Conservation (phyloP, 2,888 invertebrate species). For the Parochlus steinenii region DNA sequence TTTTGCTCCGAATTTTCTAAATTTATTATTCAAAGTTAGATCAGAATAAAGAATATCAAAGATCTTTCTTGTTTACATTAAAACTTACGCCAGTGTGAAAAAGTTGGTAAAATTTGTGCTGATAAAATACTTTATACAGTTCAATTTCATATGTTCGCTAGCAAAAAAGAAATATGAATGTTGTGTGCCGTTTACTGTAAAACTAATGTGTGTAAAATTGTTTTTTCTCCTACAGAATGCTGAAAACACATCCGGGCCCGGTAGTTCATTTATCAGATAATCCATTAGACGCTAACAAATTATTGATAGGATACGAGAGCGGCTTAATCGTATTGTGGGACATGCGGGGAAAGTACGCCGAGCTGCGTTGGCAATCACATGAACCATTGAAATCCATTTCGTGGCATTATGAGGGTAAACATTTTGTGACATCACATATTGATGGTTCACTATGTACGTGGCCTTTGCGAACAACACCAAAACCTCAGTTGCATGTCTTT, state of each 20-base stretch:
- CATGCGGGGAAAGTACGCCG: conserved; percentile 68
- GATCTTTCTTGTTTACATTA: too few species aligned
- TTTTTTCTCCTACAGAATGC: conserved; percentile 49
- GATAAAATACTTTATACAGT: too few species aligned
- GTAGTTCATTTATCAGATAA: conserved; percentile 94
- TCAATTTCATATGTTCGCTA: too few species aligned
- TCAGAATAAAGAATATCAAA: too few species aligned
- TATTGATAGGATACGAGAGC: conserved; percentile 90
- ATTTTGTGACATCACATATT: conserved; percentile 88
- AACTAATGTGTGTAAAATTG: too few species aligned
- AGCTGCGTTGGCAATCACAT: conserved; percentile 62
- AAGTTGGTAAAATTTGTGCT: too few species aligned
- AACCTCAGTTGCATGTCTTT: conserved; percentile 67
- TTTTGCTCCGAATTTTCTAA: too few species aligned
- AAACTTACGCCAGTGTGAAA: too few species aligned
- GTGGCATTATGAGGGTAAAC: conserved; percentile 97
- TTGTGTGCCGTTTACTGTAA: too few species aligned
- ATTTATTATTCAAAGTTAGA: too few species aligned
- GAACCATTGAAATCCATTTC: conserved; percentile 73
- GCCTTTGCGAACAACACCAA: conserved; percentile 58
- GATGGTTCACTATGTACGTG: conserved; percentile 94
- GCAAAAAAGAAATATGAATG: too few species aligned
- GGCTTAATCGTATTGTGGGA: conserved; percentile 96
- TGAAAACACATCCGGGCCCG: conserved; percentile 91
- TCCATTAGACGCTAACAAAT: conserved; percentile 92